phyloP scores from a whole-genome alignment of 1,140 invertebrate species.

The Penaeus indicus region DNA sequence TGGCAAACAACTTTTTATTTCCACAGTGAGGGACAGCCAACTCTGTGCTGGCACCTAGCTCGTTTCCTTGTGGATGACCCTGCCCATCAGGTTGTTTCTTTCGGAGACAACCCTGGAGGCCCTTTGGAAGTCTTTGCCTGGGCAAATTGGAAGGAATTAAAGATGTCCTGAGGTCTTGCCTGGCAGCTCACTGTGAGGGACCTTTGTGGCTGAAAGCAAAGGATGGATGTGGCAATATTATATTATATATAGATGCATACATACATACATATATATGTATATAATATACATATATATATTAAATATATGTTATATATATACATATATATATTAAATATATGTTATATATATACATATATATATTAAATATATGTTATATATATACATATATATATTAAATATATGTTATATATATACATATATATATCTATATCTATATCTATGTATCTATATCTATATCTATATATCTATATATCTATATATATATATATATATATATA shows the following conservation, averaged over 20 bases:
- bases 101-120: no score
- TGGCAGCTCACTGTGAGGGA: no score
- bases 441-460: neutral
- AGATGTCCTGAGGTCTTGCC: no score
- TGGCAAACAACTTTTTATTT: no score
- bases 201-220: no score
- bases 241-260: constrained; percentile 12
- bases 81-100: no score
- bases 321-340: neutral
- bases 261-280: constrained; percentile 38
- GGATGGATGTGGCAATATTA: neutral
- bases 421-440: neutral
- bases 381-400: neutral
- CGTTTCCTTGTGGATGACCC: no score
- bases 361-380: neutral
- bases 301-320: no score
- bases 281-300: neutral
- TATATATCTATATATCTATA: neutral
- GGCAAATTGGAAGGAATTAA: no score
- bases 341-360: neutral
- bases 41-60: no score
- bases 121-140: no score
- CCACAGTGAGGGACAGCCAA: no score
- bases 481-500: neutral
- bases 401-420: neutral